These are phyloP conservation scores for Chirona hameri DNA, from an alignment of 2,888 invertebrate genomes.

Conservation along the genomic window DNA sequence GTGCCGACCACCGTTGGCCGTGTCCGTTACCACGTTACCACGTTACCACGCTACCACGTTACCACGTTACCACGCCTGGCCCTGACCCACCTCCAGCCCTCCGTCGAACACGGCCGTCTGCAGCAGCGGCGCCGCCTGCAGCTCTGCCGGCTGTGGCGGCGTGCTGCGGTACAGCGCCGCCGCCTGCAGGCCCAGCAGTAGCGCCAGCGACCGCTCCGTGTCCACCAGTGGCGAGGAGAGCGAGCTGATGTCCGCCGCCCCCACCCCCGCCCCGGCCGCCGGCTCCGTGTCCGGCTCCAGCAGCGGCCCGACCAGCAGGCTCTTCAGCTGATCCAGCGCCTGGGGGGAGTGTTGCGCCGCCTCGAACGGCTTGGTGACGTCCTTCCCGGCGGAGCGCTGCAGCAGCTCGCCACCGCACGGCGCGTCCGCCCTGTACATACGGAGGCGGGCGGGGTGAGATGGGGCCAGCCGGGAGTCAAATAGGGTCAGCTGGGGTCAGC, in stretches of 20 bases:
- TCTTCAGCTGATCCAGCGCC: constrained; percentile 54
- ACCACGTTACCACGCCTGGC: too few species aligned
- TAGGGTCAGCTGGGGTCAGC: too few species aligned
- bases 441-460: neutral
- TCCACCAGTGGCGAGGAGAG: constrained; percentile 61
- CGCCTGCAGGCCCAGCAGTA: constrained; percentile 76
- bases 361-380: constrained; percentile 64
- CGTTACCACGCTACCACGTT: too few species aligned
- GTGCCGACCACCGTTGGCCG: too few species aligned
- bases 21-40: too few species aligned
- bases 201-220: constrained; percentile 71
- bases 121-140: constrained; percentile 54
- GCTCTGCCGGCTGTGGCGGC: constrained; percentile 68
- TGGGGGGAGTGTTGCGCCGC: constrained; percentile 53
- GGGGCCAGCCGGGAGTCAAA: too few species aligned
- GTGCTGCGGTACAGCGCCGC: constrained; percentile 71
- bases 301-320: constrained; percentile 64
- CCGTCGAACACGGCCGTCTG: constrained; percentile 30
- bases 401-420: constrained; percentile 60
- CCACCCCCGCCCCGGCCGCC: constrained; percentile 41
- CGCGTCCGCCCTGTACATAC: constrained; percentile 52
- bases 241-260: constrained; percentile 46
- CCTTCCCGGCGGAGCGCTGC: constrained; percentile 61
- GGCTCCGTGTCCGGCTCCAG: constrained; percentile 52
- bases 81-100: neutral